Base-by-base conservation (phyloP, 2,113 vertebrate genomes). In the Petroica traversi region DNA sequence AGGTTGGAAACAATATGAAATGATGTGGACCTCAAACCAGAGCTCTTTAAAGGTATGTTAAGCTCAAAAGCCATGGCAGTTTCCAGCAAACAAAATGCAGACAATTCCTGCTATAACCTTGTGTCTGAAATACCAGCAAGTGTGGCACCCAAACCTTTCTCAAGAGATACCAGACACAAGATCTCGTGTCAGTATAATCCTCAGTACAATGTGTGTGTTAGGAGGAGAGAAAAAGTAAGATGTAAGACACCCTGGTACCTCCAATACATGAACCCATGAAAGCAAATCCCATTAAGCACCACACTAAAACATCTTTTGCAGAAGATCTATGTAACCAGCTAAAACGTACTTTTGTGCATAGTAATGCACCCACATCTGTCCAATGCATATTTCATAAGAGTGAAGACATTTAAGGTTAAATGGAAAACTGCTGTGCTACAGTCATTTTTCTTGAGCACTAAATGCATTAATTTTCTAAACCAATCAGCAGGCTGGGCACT, bases 321-420 rank as follows among this genome's bases (percentile, higher is more conserved):
- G 46, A 79, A 88, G 45, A 91, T 59, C 24, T 15, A 57, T 59
- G 36, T 69, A 87, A 91, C 67, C 69, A 90, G 58, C 48, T 79
- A 66, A 81, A 79, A 85, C 0, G 19, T 46, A 36, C 43, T 92
- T 87, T 28, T 40, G 36, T 80, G 75, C 81, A 83, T 54, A 88
- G 85, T 40, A 88, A 93, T 73, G 67, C 72, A 91, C 48, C 28
- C 48, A 40, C 5, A 12, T 62, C 89, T 83, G 62, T 45, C 41
- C 36, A 85, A 92, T 77, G 75, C 43, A 40, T 93, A 84, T 93
- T 95, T 95, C 78, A 49, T 90, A 62, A 93, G 88, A 79, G 5
- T 38, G 49, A 92, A 95, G 72, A 62, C 68, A 31, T 58, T 85
- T 72, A 54, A 87, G 63, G 69, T 79, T 82, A 92, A 92, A 85